A percentile compares a stretch with the other conserved stretches of the same genome.
Conservation (phyloP, 1,140 invertebrate species). For the Bombyx mori region ASM3026992v2 NC_085125.1:12342001-12342500, state of each 20-base stretch:
- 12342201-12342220: no score
- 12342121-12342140: no score
- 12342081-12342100: no score
- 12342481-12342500: slow-evolving; percentile 15
- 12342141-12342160: no score
- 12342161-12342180: no score
- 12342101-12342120: no score
- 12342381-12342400: slow-evolving; percentile 7
- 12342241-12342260: background rate
- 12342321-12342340: slow-evolving; percentile 18
- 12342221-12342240: no score
- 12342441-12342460: slow-evolving; percentile 28
- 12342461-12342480: slow-evolving; percentile 17
- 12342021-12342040: no score
- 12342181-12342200: no score
- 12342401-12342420: slow-evolving; percentile 12
- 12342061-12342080: no score
- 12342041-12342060: no score
- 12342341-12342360: slow-evolving; percentile 14
- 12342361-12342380: slow-evolving; percentile 1
- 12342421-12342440: slow-evolving; percentile 14
- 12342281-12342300: slow-evolving; percentile 30
- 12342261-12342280: slow-evolving; percentile 24
- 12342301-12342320: slow-evolving; percentile 17
- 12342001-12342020: no score